Evolutionary conservation across 2,888 invertebrate genomes (phyloP), one percentile per base, ranked within the genome.

Genomic region (Drosophila maculinotata): DNA sequence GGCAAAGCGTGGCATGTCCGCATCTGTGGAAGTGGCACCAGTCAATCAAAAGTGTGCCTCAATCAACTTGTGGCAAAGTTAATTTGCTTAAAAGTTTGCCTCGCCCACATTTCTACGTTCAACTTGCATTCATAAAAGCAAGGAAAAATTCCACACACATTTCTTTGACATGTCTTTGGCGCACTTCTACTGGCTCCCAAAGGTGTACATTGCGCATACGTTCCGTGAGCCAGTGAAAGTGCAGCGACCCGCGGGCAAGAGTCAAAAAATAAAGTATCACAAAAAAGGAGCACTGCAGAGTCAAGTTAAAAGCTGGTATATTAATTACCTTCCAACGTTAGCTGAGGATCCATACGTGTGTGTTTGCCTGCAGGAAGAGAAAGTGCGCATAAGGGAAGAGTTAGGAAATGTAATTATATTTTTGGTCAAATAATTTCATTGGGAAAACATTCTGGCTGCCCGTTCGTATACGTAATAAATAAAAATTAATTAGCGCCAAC

Each of bases 1-100:
- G 71, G 96, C 96, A 91, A 97, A 97, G 86, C 95, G 94, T 60
- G 97, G 97, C 91, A 95, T 89, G 58, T 89, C 90, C 28, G 75
- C 72, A 72, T 91, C 91, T 91, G 60, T 6, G 66, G 67, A 44
- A 36, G 33, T 8, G 48, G 10, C 42, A n/a, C 28, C 2, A 52
- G 51, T 69, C 62, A 69, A 56, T 30, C 12, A 28, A 25, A 25
- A n/a, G 17, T 12, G 23, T 23, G 15, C 10, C 12, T 10, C 49
- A 31, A 12, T 12, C 35, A 49, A 9, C 12, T 2, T 33, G 53
- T 28, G 10, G 56, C 25, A 59, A 17, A 71, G 56, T 59, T 60
- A 49, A 73, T 54, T 76, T 65, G 48, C 38, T 60, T 36, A 42
- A 52, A 57, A 59, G 47, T 41, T 56, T 33, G 28, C 56, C 45